Evolutionary conservation across 2,797 vertebrate genomes (phyloP), one percentile per base, ranked within the genome.

Genomic region (Aulostomus chinensis): DNA sequence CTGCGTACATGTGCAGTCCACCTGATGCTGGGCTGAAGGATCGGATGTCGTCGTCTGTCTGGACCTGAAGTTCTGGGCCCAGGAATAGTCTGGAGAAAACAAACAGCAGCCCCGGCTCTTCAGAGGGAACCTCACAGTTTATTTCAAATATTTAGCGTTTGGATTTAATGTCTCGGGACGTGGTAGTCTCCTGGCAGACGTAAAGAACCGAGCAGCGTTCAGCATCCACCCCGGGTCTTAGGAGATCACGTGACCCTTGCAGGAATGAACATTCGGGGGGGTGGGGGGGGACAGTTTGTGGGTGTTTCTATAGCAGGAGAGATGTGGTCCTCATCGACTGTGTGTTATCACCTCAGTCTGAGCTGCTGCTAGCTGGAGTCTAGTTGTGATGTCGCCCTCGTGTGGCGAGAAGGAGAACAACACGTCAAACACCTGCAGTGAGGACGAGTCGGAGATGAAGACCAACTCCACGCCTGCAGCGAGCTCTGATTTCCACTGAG

Each of bases 1-100:
- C 15, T 13, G 58, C 24, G 54, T 53, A 31, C 77, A 62, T 78
- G 69, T 70, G 78, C 67, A 47, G 51, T 68, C 63, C 61, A 81
- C 66, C 62, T 37, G 55, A 60, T 5, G 35, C 64, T 22, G 52
- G 28, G 68, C 66, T 24, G 41, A 56, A 39, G 75, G 80, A 83
- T 82, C 64, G 13, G 55, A 62, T 80, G 64, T 80, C 74, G 5
- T 62, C 52, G 49, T 40, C 74, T 65, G 75, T 84, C 83, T 85
- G 69, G 85, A 81, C 76, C 64, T 71, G 76, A 80, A 84, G 76
- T 75, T 68, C 72, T 66, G 48, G 6, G 58, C 65, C 73, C 80
- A 78, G 68, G 67, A 87, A 81, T 69, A 74, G 80, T 58, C 36
- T 36, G 46, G 68, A 45, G 57, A 80, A 83, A 82, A 77, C 68